Base-by-base conservation (phyloP, 30 jellyfish, hydroid and myxozoan species). In the Hydractinia symbiolongicarpus region DNA sequence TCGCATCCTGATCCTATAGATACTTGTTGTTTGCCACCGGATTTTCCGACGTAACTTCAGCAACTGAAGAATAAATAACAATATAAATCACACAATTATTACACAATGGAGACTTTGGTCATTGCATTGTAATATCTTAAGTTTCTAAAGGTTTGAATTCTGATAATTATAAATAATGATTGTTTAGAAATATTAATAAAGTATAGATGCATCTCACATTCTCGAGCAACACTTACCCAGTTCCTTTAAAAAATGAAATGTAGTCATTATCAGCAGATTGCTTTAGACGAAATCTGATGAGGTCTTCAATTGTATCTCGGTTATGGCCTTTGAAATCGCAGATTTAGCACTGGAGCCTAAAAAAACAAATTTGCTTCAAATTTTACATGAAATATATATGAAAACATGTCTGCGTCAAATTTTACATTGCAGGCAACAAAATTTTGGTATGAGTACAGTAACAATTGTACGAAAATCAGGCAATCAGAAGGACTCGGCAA, bases 41-140 rank as follows among this genome's bases (percentile, higher is more conserved):
- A 64, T 51, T n/a, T 64, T n/a, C 74, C 74, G 74, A 64, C 40
- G 2, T 64, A 64, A 64, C 74, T 64, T 6, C 74, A 64, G 40
- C 74, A 64, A 44, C 74, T 64, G 9, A n/a, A 64, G 7, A 51
- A 6, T n/a, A 6, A 7, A 64, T 64, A 51, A 64, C 7, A 64
- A 64, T 1, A 64, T 30, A 30, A 30, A 30, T 30, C 44, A 30
- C 44, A 30, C 44, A 30, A 30, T 30, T 30, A 30, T 30, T 30
- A 30, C 44, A 30, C 44, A 30, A 2, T 30, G 44, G 44, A 30
- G 44, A 30, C 44, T 30, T 30, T 30, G 44, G 44, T 30, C 1
- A 30, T 30, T 30, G 44, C 44, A 30, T 30, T 30, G 44, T 30
- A 30, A 30, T 30, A 0, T 30, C 2, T 2, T 30, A 30, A 30